phyloP scores from a whole-genome alignment of 2,888 invertebrate species.

The Argyra leucocephala region DNA sequence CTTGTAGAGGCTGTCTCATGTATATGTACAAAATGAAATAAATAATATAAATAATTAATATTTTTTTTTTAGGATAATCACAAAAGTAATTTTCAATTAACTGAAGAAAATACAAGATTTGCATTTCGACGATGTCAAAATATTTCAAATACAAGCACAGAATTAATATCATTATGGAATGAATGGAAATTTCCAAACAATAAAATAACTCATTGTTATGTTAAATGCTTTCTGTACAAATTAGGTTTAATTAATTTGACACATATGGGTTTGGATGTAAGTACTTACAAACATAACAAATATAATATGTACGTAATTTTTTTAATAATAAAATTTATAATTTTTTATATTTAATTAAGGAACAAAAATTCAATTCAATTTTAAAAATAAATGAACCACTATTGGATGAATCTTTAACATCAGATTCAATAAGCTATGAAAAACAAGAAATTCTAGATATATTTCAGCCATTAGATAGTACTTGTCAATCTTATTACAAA shows the following conservation, averaged over 20 bases:
- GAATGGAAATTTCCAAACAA: constrained; percentile 25
- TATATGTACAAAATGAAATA: no score
- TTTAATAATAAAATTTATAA: neutral
- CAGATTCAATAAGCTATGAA: neutral
- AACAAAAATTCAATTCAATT: neutral
- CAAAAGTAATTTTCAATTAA: neutral
- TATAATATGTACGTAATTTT: no score
- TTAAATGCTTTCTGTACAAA: constrained; percentile 31
- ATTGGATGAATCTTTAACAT: neutral
- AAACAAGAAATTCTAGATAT: neutral
- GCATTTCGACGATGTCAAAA: neutral
- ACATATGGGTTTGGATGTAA: neutral
- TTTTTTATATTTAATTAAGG: neutral
- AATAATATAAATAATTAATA: no score
- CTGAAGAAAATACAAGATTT: neutral
- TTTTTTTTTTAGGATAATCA: neutral
- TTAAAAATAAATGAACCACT: neutral
- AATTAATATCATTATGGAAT: neutral
- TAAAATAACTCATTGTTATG: constrained; percentile 29
- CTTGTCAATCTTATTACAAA: neutral
- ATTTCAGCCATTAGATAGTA: neutral
- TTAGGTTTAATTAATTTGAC: constrained; percentile 29
- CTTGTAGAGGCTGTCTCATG: no score
- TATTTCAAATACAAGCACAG: neutral
- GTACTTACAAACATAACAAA: neutral